A percentile compares a stretch with the other conserved stretches of the same genome.
Evolutionary conservation across 2,113 vertebrate species (phyloP).

Genomic region (chimpanzee (Pan troglodytes)): NHGRI_mPanTro3-v2.1_pri NC_072416.2:71500001-71500500

Average conservation of each 20-base stretch:
- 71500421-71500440: not conserved
- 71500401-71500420: not conserved
- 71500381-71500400: not conserved
- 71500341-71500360: not conserved
- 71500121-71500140: not conserved
- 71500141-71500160: not conserved
- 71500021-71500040: not conserved
- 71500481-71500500: not conserved
- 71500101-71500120: slow-evolving; percentile 18
- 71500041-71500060: not conserved
- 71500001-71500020: slow-evolving; percentile 26
- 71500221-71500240: not conserved
- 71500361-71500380: not conserved
- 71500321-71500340: not conserved
- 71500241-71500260: not conserved
- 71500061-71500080: slow-evolving; percentile 5
- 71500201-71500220: not conserved
- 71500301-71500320: not conserved
- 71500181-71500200: not conserved
- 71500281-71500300: not conserved
- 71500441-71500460: not conserved
- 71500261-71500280: not conserved
- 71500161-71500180: not conserved
- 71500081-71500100: slow-evolving; percentile 20
- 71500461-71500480: not conserved